phyloP scores from a whole-genome alignment of 2,888 invertebrate species.

The Scaptomyza flava region DNA sequence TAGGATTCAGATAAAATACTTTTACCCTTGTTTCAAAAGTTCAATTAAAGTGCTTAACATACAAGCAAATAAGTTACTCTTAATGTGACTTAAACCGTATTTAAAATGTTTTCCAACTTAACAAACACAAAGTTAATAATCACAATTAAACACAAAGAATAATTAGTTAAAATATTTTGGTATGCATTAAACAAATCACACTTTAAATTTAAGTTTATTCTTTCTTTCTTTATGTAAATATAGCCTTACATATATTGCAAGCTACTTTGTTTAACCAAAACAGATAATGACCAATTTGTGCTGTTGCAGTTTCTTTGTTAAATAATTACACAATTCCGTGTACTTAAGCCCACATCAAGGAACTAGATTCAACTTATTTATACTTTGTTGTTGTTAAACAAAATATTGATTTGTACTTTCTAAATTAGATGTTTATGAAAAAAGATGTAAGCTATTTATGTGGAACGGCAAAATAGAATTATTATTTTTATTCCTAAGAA shows the following conservation, averaged over 20 bases:
- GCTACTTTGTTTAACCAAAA: no score
- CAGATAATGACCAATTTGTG: background rate
- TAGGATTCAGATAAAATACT: constrained; percentile 9
- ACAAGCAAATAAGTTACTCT: background rate
- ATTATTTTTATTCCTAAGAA: background rate
- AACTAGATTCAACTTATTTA: background rate
- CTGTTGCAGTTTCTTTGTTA: background rate
- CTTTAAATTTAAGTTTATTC: no score
- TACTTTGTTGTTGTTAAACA: background rate
- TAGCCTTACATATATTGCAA: no score
- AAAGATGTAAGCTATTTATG: no score
- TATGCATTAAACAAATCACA: background rate
- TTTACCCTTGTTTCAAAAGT: background rate
- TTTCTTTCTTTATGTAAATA: no score
- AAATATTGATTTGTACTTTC: background rate
- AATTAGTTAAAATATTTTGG: background rate
- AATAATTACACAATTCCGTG: background rate
- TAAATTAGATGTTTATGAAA: no score
- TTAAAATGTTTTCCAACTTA: background rate
- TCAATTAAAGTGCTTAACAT: background rate
- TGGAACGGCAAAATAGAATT: background rate
- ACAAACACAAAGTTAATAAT: background rate
- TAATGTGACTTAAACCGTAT: background rate
- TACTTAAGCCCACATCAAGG: background rate
- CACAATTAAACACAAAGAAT: background rate